Evolutionary conservation across 1,140 invertebrate genomes (phyloP).

Genomic region (Pemphigus obesinymphae): DNA sequence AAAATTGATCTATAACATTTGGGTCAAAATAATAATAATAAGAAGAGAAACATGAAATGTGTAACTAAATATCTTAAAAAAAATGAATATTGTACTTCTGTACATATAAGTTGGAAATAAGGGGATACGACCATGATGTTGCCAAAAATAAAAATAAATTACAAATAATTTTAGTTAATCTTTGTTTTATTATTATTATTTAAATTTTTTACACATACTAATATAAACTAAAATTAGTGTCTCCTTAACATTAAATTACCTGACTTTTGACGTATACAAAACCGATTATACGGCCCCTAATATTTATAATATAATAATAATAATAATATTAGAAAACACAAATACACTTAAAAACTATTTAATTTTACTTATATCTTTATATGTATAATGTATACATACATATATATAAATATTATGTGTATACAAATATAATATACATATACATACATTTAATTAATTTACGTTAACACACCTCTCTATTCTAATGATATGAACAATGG

Average conservation of each 20-base stretch:
- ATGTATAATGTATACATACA: constrained; percentile 2
- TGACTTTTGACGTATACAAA: constrained; percentile 41
- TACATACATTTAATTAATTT: constrained; percentile 10
- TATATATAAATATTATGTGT: background rate
- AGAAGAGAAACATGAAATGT: background rate
- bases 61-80: background rate
- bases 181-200: constrained; percentile 16
- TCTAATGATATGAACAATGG: constrained; percentile 42
- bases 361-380: background rate
- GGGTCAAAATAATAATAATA: background rate
- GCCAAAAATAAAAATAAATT: constrained; percentile 1
- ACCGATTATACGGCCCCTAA: constrained; percentile 11
- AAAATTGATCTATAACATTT: constrained; percentile 22
- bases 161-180: constrained; percentile 14
- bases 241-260: constrained; percentile 27
- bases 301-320: constrained; percentile 25
- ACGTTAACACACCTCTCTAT: constrained; percentile 35
- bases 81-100: background rate
- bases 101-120: background rate
- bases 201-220: constrained; percentile 33
- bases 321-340: constrained; percentile 38
- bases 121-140: background rate
- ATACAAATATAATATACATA: background rate
- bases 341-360: constrained; percentile 34
- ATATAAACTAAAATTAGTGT: constrained; percentile 26